phyloP scores from a whole-genome alignment of 37 sponge, comb jelly and placozoan genomes.

The Haliclona indistincta region DNA sequence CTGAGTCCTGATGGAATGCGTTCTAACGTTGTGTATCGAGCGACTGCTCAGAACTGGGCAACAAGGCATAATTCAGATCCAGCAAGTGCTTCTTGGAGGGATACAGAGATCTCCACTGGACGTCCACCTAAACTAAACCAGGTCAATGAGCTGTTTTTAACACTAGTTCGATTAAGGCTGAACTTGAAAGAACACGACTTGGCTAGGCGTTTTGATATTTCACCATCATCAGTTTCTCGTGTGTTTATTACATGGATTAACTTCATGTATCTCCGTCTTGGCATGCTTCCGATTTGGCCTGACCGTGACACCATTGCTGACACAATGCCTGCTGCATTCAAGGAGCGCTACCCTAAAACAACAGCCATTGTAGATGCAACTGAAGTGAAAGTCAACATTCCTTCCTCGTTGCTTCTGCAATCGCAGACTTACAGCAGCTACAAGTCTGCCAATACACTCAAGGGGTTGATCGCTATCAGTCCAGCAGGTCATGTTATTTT shows the following conservation, averaged over 20 bases:
- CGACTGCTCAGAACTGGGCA: too few species aligned
- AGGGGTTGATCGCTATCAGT: slow-evolving; percentile 40
- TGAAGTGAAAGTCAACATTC: slow-evolving; percentile 39
- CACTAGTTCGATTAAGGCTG: slow-evolving; percentile 7
- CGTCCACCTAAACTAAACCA: slow-evolving; percentile 8
- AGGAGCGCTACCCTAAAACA: slow-evolving; percentile 16
- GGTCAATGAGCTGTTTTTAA: slow-evolving; percentile 22
- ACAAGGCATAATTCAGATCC: too few species aligned
- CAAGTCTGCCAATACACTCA: slow-evolving; percentile 55
- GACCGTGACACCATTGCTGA: neutral
- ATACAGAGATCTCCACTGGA: too few species aligned
- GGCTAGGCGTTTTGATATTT: slow-evolving; percentile 24
- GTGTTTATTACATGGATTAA: slow-evolving; percentile 31
- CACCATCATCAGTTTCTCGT: slow-evolving; percentile 28
- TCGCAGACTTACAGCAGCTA: slow-evolving; percentile 35
- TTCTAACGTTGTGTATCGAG: too few species aligned
- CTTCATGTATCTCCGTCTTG: slow-evolving; percentile 18
- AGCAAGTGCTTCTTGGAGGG: too few species aligned
- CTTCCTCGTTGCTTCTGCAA: slow-evolving; percentile 27
- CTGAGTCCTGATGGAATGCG: too few species aligned
- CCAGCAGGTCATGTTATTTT: slow-evolving; percentile 45
- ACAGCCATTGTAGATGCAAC: slow-evolving; percentile 33
- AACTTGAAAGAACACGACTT: slow-evolving; percentile 21
- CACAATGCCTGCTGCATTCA: slow-evolving; percentile 39
- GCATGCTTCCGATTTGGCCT: slow-evolving; percentile 31